Percentiles rank a stretch among this genome's conserved stretches.
Evolutionary conservation across 2,888 invertebrate species (phyloP).

Genomic region (Phoronis australis): DNA sequence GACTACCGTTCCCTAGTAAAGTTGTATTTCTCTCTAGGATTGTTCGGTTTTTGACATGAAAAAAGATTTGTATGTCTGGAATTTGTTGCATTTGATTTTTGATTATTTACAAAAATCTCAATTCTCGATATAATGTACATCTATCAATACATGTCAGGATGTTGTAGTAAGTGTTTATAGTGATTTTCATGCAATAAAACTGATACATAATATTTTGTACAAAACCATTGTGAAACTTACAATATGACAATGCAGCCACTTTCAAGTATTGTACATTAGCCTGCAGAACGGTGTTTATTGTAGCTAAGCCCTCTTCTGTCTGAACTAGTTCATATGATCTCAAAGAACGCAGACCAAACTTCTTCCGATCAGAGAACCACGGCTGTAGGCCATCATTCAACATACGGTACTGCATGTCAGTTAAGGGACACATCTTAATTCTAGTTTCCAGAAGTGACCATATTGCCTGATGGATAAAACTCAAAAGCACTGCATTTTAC

Average conservation of each 20-base stretch:
- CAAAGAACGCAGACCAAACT: conserved; percentile 36
- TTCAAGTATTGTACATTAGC: conserved; percentile 40
- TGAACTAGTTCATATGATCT: conserved; percentile 31
- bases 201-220: too few relatives aligned
- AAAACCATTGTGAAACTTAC: conserved; percentile 39
- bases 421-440: conserved; percentile 1
- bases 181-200: too few relatives aligned
- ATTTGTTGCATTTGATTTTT: too few relatives aligned
- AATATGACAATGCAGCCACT: conserved; percentile 45
- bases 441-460: neutral
- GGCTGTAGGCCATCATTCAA: conserved; percentile 49
- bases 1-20: too few relatives aligned
- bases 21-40: too few relatives aligned
- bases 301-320: conserved; percentile 48
- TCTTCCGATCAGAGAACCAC: conserved; percentile 44
- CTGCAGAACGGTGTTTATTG: conserved; percentile 41
- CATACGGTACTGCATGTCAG: conserved; percentile 32
- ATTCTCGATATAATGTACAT: too few relatives aligned
- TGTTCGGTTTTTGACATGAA: too few relatives aligned
- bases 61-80: too few relatives aligned
- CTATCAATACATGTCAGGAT: too few relatives aligned
- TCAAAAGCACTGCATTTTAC: neutral
- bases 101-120: too few relatives aligned
- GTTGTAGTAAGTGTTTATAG: neutral
- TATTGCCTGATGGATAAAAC: neutral